These are phyloP conservation scores for Catharus fuscescens DNA, from an alignment of 2,113 vertebrate genomes.

Conservation along the genomic window DNA sequence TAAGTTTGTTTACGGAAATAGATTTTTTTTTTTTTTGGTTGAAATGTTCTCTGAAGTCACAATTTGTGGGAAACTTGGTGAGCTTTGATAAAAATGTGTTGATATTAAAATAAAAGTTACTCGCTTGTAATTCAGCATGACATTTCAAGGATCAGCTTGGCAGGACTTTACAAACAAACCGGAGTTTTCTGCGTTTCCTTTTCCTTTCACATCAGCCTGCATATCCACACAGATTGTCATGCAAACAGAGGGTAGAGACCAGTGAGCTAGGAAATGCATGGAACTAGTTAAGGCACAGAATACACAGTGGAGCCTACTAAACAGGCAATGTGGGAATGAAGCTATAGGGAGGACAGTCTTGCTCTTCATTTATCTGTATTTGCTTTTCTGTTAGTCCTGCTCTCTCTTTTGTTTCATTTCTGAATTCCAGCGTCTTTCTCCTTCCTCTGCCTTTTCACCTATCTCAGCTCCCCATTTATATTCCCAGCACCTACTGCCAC, in stretches of 20 bases:
- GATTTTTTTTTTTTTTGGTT: background rate
- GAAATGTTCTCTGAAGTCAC: background rate
- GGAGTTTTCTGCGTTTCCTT: background rate
- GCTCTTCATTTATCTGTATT: background rate
- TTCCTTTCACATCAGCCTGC: background rate
- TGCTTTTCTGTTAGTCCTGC: background rate
- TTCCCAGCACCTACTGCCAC: background rate
- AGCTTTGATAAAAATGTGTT: background rate
- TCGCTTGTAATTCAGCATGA: background rate
- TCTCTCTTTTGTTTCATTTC: background rate
- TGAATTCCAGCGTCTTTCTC: background rate
- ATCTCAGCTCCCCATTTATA: background rate
- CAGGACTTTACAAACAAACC: background rate
- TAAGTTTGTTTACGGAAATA: background rate
- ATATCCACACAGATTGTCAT: background rate
- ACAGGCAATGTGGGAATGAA: background rate
- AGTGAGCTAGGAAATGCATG: background rate
- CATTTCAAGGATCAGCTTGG: background rate
- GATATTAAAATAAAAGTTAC: background rate
- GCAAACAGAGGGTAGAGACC: background rate
- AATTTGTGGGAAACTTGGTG: background rate
- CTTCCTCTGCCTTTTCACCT: background rate
- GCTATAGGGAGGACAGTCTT: background rate
- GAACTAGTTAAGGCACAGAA: background rate
- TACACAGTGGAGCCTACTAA: background rate